Base-by-base conservation (phyloP, 2,888 invertebrate species). In the Muscina levida region DNA sequence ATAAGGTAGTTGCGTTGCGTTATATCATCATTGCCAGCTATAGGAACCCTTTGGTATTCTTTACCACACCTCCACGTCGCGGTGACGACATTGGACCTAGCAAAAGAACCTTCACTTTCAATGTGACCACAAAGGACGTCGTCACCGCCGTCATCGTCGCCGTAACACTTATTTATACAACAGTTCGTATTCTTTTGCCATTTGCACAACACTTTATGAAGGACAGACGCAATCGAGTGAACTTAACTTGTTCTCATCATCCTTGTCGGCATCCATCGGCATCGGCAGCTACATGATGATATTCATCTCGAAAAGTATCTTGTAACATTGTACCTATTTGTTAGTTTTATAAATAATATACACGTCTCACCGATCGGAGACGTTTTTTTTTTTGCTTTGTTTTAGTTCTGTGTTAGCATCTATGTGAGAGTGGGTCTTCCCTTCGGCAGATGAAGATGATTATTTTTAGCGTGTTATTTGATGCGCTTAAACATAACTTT, bases 401-500 rank as follows among this genome's bases (percentile, higher is more conserved):
- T n/a, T n/a, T n/a, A n/a, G n/a, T n/a, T n/a, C 39, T 39, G 53
- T 42, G 39, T 24, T 8, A 15, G 11, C n/a, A n/a, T 1, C 13
- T 2, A 31, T 5, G 11, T 53, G 17, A 19, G 24, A 0, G 42
- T 13, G 42, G 8, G 13, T 44, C 13, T 71, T 65, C n/a, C 37
- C 26, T 39, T 66, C 53, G 11, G 24, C 51, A 22, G 11, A 62
- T 39, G 62, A n/a, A n/a, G n/a, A 46, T 24, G 56, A 70, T 70
- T 73, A 65, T 72, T 74, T 74, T 71, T 53, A 76, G 62, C 56
- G 46, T 76, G 72, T 68, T 65, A 79, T 66, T 72, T 73, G 48
- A 76, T 80, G 76, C 70, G 42, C 73, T 77, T 59, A 22, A 57
- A 77, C 80, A 73, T 71, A 72, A 73, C 46, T 79, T n/a, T 75